Percentiles rank a stretch among this genome's conserved stretches.
Evolutionary conservation across 1,140 invertebrate species (phyloP).

Genomic region (Psix sp.): DNA sequence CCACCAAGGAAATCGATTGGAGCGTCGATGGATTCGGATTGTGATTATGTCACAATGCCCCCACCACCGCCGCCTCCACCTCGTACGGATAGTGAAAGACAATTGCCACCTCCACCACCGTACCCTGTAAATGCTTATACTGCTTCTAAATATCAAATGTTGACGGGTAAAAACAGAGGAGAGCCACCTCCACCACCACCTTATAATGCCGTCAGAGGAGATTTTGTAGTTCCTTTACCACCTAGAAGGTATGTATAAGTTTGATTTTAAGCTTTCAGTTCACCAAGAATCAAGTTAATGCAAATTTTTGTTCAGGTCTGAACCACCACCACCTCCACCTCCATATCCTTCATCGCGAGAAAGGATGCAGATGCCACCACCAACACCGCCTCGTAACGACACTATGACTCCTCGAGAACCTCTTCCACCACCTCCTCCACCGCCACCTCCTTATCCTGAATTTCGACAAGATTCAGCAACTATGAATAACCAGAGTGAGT

Average conservation of each 20-base stretch:
- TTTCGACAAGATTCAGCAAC: slow-evolving; percentile 65
- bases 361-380: slow-evolving; percentile 72
- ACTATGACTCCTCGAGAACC: slow-evolving; percentile 72
- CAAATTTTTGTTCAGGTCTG: slow-evolving; percentile 33
- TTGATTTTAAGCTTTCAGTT: background rate
- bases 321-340: slow-evolving; percentile 68
- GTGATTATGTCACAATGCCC: slow-evolving; percentile 90
- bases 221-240: slow-evolving; percentile 67
- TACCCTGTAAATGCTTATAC: slow-evolving; percentile 67
- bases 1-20: slow-evolving; percentile 88
- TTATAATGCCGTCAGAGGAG: slow-evolving; percentile 65
- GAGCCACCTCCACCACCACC: slow-evolving; percentile 69
- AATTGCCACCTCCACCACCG: slow-evolving; percentile 68
- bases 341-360: slow-evolving; percentile 68
- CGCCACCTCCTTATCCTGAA: slow-evolving; percentile 79
- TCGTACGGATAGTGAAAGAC: slow-evolving; percentile 80
- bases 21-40: slow-evolving; percentile 89
- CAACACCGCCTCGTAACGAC: slow-evolving; percentile 73
- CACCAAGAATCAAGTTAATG: background rate
- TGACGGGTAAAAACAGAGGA: slow-evolving; percentile 39
- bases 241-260: slow-evolving; percentile 62
- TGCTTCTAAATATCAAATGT: slow-evolving; percentile 51
- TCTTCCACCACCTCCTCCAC: slow-evolving; percentile 76
- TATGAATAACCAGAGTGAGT: slow-evolving; percentile 6
- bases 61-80: slow-evolving; percentile 82